Evolutionary conservation across 2,797 vertebrate genomes (phyloP), one percentile per base, ranked within the genome.

Genomic region (Loriculus beryllinus): DNA sequence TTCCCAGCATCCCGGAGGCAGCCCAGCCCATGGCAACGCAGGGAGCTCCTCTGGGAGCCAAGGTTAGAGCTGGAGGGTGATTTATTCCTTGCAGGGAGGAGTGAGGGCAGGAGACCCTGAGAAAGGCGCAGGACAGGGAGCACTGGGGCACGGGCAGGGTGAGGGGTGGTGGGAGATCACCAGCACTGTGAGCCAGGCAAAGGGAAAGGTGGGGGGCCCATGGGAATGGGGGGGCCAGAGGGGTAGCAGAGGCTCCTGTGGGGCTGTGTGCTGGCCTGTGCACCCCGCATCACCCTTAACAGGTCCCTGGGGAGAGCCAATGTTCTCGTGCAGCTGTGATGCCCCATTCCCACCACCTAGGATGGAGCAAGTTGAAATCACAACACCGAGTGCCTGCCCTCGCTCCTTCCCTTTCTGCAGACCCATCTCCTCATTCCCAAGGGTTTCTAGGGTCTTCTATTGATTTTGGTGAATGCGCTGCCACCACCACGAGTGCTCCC

Each of bases 61-160:
- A 62, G 71, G 43, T 63, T 78, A 80, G 29, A 52, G 62, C 20
- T 2, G 1, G 67, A 90, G 31, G 15, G 35, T 94, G 92, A 96
- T 96, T 96, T 95, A 96, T 95, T 87, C 69, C 48, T 71, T 15
- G 14, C 5, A 20, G 40, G 60, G 19, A 90, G 56, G 68, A 87
- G 60, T 68, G 65, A 95, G 81, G 83, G 68, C 92, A 95, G 78
- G 64, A 95, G 92, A 94, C 93, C 90, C 90, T 93, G 93, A 92
- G 94, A 95, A 96, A 90, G n/a, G 42, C 0, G 0, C 9, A 4
- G 43, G 28, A 42, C 31, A 71, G 49, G 62, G 65, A 93, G 20
- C 51, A 10, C 60, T 3, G 7, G 35, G 63, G 35, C 85, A 86
- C 0, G 0, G 45, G 69, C 26, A 78, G 76, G 42, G 10, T 1